Base-by-base conservation (phyloP, 2,888 invertebrate genomes). In the Poecilobothrus nobilitatus region DNA sequence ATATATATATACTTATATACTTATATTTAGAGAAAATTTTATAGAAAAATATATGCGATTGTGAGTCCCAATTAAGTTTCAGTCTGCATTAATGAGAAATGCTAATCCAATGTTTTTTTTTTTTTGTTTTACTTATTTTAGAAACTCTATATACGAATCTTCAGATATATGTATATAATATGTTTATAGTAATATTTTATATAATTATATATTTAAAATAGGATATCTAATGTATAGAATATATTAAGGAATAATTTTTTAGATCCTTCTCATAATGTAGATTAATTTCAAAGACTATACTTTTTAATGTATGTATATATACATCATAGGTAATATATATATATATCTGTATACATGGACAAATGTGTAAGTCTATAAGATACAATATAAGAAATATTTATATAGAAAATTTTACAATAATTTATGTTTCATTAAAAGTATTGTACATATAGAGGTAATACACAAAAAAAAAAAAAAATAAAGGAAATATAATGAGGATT, bases 81-180 rank as follows among this genome's bases (percentile, higher is more conserved):
- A 73, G 74, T 74, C 73, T 74, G 74, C 74, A 74, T 74, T 74
- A 74, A 74, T 74, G 74, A 74, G 74, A 74, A 74, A 74, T 74
- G 74, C 74, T 74, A 74, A 74, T 74, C 74, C 73, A 74, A 53
- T 53, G 53, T 53, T 53, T 53, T 53, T 53, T 53, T 18, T 27
- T 27, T 27, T 8, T 41, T 41, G 41, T 41, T 41, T 41, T 41
- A 41, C 15, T 41, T 15, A 53, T 53, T 12, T 53, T 18, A 53
- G 15, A 53, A 53, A 53, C 53, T 53, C 6, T 53, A 53, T 53
- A 18, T 6, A 53, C 18, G 15, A 18, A 53, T 53, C 7, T 53
- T 15, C n/a, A 53, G 15, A 53, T 53, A 53, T 18, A 53, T 44
- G 12, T 44, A 44, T 15, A 44, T 44, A 44, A 7, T 15, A 44